phyloP scores from a whole-genome alignment of 2,888 invertebrate genomes.

The Scelioninae gen. 1 region DNA sequence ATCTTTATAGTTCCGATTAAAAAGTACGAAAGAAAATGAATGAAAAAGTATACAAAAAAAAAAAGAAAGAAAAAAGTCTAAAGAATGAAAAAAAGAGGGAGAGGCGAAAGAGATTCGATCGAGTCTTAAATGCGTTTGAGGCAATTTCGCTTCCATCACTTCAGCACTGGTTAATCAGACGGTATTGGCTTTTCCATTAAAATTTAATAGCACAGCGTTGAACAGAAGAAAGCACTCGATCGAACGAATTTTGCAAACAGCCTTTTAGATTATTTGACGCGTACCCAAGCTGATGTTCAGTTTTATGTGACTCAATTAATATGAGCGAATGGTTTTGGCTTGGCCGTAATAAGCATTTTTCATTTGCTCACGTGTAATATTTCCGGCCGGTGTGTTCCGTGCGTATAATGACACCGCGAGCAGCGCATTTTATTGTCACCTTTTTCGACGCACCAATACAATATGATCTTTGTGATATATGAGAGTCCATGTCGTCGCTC shows the following conservation, averaged over 20 bases:
- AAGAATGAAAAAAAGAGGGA: slow-evolving; percentile 1
- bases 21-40: slow-evolving; percentile 23
- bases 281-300: slow-evolving; percentile 49
- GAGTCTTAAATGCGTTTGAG: slow-evolving; percentile 65
- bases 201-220: slow-evolving; percentile 66
- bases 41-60: background rate
- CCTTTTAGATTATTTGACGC: slow-evolving; percentile 65
- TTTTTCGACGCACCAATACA: slow-evolving; percentile 42
- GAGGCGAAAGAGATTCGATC: slow-evolving; percentile 46
- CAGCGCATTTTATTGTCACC: slow-evolving; percentile 39
- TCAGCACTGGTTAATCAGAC: slow-evolving; percentile 66
- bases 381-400: slow-evolving; percentile 29
- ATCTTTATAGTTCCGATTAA: slow-evolving; percentile 34
- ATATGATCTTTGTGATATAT: slow-evolving; percentile 49
- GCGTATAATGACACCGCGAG: slow-evolving; percentile 49
- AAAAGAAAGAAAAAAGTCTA: slow-evolving; percentile 8
- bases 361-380: slow-evolving; percentile 58
- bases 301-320: slow-evolving; percentile 65
- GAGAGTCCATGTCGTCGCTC: slow-evolving; percentile 42
- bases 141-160: slow-evolving; percentile 68
- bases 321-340: slow-evolving; percentile 56
- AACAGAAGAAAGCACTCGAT: slow-evolving; percentile 69
- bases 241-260: slow-evolving; percentile 68
- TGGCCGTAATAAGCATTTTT: slow-evolving; percentile 56
- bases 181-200: slow-evolving; percentile 68